Base-by-base conservation (phyloP, 2,888 invertebrate species). In the Ferrisia virgata region DNA sequence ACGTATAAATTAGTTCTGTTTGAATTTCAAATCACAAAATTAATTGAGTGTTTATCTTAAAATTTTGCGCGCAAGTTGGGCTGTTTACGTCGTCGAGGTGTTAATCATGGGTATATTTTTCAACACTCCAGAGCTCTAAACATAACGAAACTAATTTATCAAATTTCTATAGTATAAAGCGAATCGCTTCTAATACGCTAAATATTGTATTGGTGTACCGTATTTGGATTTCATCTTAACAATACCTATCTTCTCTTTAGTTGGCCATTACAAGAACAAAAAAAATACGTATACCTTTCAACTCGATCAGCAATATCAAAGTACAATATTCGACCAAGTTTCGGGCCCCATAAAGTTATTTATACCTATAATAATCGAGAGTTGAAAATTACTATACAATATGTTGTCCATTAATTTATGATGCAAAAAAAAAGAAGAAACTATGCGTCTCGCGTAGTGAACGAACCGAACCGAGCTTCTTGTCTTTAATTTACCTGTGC, bases 1-100 rank as follows among this genome's bases (percentile, higher is more conserved):
- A 64, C 58, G 58, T 28, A 64, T 64, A 64, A 64, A 64, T 64
- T 64, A 64, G 58, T 64, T 64, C 28, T 64, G 58, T 64, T 64
- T 64, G 58, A 64, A 64, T 64, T 64, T 64, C 58, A 64, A 64
- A 64, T 64, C 58, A 64, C 58, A 13, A 28, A 64, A 64, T 64
- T 64, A 64, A 64, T 64, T 9, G 58, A 64, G 58, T 64, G 58
- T 64, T 64, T 64, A 64, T 64, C 58, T 64, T 64, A 13, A 64
- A 64, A 64, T 22, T 64, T 64, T 18, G 53, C 53, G 58, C 28
- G 9, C 47, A 18, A 15, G 3, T 43, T 22, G 18, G 22, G n/a
- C n/a, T 11, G 22, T 22, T 53, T 18, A 53, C 53, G 4, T 22
- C 11, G 39, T 64, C 58, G 28, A 64, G 58, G 58, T 64, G 58